These are phyloP conservation scores for Paraplagusia blochii DNA, from an alignment of 2,113 vertebrate genomes.

Conservation along the genomic window DNA sequence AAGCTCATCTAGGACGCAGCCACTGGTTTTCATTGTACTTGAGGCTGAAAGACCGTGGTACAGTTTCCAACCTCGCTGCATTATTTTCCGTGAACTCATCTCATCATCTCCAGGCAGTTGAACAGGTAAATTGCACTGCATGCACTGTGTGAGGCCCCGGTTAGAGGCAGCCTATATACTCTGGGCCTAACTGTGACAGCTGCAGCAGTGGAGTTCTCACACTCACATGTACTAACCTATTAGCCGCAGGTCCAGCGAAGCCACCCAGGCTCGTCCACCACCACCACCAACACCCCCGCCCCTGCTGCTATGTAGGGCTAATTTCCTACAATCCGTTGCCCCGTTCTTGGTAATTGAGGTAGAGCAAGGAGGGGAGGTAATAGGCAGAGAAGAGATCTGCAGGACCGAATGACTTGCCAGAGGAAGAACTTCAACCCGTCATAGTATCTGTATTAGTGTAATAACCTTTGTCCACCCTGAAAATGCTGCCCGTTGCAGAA, in stretches of 20 bases:
- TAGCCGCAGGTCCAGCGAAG: slow-evolving; percentile 51
- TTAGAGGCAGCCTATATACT: slow-evolving; percentile 37
- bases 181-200: slow-evolving; percentile 37
- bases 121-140: slow-evolving; percentile 42
- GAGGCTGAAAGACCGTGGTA: slow-evolving; percentile 8
- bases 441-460: slow-evolving; percentile 35
- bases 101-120: slow-evolving; percentile 47
- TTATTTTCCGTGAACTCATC: slow-evolving; percentile 37
- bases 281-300: slow-evolving; percentile 1
- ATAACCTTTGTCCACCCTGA: slow-evolving; percentile 50
- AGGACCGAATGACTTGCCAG: slow-evolving; percentile 48
- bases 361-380: slow-evolving; percentile 18
- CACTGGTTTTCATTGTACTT: slow-evolving; percentile 7
- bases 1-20: slow-evolving; percentile 3
- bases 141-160: slow-evolving; percentile 17
- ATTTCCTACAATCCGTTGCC: slow-evolving; percentile 56
- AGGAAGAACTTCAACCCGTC: slow-evolving; percentile 49
- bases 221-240: slow-evolving; percentile 53
- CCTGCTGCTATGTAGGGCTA: slow-evolving; percentile 41
- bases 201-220: slow-evolving; percentile 31
- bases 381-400: slow-evolving; percentile 20
- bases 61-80: slow-evolving; percentile 12
- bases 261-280: slow-evolving; percentile 14
- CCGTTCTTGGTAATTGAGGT: slow-evolving; percentile 51
- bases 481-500: slow-evolving; percentile 21